These are phyloP conservation scores for Daphoenositta chrysoptera DNA, from an alignment of 2,113 vertebrate genomes.

Conservation along the genomic window DNA sequence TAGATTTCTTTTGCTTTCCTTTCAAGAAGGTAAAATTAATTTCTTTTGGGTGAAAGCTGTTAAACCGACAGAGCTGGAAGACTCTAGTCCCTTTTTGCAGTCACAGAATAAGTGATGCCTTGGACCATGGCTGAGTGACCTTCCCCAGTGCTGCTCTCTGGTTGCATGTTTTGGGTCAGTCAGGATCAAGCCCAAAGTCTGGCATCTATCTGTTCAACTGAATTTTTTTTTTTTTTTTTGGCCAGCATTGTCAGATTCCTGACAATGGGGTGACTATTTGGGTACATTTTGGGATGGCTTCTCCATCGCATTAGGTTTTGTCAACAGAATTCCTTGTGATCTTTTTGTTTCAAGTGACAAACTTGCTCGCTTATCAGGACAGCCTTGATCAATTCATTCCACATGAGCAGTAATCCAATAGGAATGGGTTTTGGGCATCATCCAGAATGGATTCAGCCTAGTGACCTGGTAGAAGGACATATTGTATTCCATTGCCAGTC, in stretches of 20 bases:
- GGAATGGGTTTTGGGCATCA: neutral
- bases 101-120: neutral
- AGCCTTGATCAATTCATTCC: neutral
- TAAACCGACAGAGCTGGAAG: neutral
- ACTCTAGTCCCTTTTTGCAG: neutral
- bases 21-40: neutral
- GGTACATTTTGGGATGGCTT: neutral
- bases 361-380: rapidly evolving
- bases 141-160: neutral
- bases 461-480: neutral
- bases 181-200: neutral
- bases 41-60: neutral
- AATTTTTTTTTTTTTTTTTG: neutral
- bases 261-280: neutral
- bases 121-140: neutral
- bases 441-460: neutral
- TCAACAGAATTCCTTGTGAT: neutral
- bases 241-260: neutral
- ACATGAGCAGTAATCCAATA: neutral
- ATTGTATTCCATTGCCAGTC: neutral
- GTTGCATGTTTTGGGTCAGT: neutral
- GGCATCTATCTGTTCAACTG: neutral
- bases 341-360: neutral
- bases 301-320: neutral
- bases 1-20: neutral